phyloP scores from a whole-genome alignment of 2,888 invertebrate species.

The Punctoribates punctum region DNA sequence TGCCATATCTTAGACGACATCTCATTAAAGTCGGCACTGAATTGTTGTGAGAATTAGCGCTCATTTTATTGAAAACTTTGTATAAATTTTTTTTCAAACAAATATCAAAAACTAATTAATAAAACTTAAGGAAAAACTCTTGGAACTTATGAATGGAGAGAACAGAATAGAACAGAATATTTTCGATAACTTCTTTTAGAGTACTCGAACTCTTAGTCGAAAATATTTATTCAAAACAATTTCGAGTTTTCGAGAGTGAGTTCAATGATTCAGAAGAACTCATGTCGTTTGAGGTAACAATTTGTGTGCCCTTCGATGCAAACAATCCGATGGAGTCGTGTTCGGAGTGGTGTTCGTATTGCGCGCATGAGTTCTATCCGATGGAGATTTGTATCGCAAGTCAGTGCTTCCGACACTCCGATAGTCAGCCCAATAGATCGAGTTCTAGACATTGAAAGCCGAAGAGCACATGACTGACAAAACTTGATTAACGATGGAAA shows the following conservation, averaged over 20 bases:
- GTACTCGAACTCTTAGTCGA: no score
- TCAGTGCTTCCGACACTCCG: conserved; percentile 14
- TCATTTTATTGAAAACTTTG: background rate
- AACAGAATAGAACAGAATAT: no score
- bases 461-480: background rate
- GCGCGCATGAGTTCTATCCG: background rate
- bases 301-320: background rate
- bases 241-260: no score
- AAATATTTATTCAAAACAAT: no score
- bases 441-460: background rate
- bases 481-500: conserved; percentile 22
- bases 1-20: conserved; percentile 17
- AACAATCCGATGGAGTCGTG: background rate
- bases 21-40: conserved; percentile 33
- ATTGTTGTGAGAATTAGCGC: background rate
- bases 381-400: background rate
- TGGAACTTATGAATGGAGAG: no score
- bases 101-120: no score
- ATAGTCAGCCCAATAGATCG: background rate
- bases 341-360: background rate
- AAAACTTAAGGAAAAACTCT: no score
- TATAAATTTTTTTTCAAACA: no score
- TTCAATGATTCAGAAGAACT: conserved; percentile 1
- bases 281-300: conserved; percentile 3
- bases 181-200: no score